Conservation (phyloP, 2,888 invertebrate genomes). For the Sylvicola cinctus region DNA sequence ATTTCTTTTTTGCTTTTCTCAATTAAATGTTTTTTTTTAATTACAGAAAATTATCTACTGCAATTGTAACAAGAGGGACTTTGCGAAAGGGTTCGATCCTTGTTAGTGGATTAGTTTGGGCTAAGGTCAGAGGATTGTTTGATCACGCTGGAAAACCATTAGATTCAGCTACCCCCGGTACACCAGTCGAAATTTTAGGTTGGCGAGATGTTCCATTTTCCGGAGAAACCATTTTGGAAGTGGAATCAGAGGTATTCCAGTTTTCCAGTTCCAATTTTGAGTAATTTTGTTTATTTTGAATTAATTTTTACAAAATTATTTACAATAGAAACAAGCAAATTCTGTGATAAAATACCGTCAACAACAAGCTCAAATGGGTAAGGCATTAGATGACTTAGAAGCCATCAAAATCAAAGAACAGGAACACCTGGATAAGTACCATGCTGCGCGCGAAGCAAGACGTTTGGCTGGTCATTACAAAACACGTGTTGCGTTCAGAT, state of each 20-base stretch:
- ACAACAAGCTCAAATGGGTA: slow-evolving; percentile 34
- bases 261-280: slow-evolving; percentile 5
- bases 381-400: slow-evolving; percentile 37
- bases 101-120: slow-evolving; percentile 70
- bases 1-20: background rate
- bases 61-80: slow-evolving; percentile 69
- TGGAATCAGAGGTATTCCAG: slow-evolving; percentile 55
- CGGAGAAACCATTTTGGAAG: slow-evolving; percentile 74
- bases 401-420: slow-evolving; percentile 43
- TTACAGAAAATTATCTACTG: slow-evolving; percentile 57
- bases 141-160: slow-evolving; percentile 52
- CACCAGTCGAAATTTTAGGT: slow-evolving; percentile 70
- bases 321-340: slow-evolving; percentile 37
- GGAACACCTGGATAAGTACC: slow-evolving; percentile 42
- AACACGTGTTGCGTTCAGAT: slow-evolving; percentile 34
- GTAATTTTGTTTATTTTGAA: background rate
- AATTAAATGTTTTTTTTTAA: slow-evolving; percentile 1
- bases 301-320: background rate
- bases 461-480: slow-evolving; percentile 37
- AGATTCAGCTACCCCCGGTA: slow-evolving; percentile 44
- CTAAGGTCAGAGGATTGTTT: slow-evolving; percentile 60
- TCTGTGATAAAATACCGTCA: slow-evolving; percentile 46
- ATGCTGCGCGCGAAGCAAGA: slow-evolving; percentile 34
- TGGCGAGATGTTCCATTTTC: slow-evolving; percentile 80
- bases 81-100: slow-evolving; percentile 53